Conservation (phyloP, 2,888 invertebrate species). For the Trichogramma dendrolimi region DNA sequence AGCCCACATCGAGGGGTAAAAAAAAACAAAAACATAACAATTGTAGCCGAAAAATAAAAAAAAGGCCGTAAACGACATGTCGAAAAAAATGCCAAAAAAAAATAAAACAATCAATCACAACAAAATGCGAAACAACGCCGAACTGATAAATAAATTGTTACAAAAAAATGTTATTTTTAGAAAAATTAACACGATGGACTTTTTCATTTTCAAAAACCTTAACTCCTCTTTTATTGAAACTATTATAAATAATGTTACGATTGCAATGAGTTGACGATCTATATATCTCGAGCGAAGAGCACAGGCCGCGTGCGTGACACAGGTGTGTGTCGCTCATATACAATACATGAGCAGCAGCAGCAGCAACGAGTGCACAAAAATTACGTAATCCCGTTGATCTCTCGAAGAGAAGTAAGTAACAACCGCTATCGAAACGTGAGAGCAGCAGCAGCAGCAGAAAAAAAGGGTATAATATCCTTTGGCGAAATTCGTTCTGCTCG, state of each 20-base stretch:
- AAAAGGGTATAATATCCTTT: no score
- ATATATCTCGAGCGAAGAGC: no score
- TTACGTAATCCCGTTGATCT: no score
- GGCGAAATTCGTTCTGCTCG: conserved; percentile 12
- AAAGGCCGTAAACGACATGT: conserved; percentile 13
- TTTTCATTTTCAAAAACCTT: background rate
- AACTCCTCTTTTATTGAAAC: background rate
- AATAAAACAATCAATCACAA: conserved; percentile 33
- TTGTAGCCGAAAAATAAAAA: conserved; percentile 19
- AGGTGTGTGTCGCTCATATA: background rate
- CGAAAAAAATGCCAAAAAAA: conserved; percentile 16
- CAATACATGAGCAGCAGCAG: background rate
- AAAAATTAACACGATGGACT: conserved; percentile 18
- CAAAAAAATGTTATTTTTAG: conserved; percentile 40
- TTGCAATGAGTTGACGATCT: no score
- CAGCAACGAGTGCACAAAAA: background rate
- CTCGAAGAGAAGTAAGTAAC: no score
- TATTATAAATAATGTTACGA: no score
- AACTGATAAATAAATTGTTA: conserved; percentile 48
- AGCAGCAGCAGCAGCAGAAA: no score
- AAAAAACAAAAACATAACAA: conserved; percentile 22
- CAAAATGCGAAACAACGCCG: conserved; percentile 30
- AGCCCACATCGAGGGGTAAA: conserved; percentile 2
- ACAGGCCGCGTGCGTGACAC: no score
- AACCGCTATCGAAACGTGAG: no score